Evolutionary conservation across 2,113 vertebrate species (phyloP).

Genomic region (Bubalus kerabau): DNA sequence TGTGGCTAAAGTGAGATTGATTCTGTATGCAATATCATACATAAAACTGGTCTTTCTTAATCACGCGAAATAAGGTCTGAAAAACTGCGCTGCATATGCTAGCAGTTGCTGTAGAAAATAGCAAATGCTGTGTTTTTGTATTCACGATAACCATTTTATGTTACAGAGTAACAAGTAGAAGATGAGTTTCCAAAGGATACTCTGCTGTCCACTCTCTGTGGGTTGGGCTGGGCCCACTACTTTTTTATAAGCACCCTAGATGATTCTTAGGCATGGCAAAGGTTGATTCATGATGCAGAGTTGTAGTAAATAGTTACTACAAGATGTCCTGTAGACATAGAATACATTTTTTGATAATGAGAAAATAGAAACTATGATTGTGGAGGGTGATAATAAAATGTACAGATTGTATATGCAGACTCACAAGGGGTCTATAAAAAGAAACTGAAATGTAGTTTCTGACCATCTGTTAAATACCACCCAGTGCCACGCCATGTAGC

Average conservation of each 20-base stretch:
- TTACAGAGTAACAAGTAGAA: neutral
- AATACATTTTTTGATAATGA: neutral
- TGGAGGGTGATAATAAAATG: neutral
- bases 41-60: neutral
- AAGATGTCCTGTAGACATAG: neutral
- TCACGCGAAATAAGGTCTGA: neutral
- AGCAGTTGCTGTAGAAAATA: neutral
- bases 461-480: conserved; percentile 14
- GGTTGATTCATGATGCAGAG: neutral
- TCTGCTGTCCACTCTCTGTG: neutral
- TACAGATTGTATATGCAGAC: neutral
- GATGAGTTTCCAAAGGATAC: neutral
- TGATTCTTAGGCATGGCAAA: neutral
- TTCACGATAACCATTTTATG: neutral
- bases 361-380: neutral
- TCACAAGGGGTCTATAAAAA: neutral
- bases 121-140: neutral
- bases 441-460: neutral
- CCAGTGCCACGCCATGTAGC: neutral
- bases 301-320: conserved; percentile 3
- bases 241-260: neutral
- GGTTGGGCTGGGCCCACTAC: neutral
- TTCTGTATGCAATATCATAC: neutral
- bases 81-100: neutral
- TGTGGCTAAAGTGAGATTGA: neutral